phyloP scores from a whole-genome alignment of 2,113 vertebrate species.

The Saccopteryx leptura region DNA sequence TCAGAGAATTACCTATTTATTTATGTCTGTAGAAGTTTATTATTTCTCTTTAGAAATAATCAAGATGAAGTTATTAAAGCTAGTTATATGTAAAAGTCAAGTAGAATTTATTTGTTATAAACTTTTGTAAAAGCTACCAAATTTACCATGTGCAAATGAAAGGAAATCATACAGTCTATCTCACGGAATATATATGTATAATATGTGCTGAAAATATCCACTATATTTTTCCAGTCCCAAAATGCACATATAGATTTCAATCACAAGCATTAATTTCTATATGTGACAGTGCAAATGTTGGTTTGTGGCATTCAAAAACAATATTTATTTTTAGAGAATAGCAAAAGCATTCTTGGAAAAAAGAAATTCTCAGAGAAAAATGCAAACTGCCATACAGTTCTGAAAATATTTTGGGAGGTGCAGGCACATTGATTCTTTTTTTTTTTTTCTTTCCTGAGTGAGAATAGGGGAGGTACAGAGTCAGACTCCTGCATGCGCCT shows the following conservation, averaged over 20 bases:
- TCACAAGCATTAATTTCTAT: background rate
- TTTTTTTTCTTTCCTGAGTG: too few relatives aligned
- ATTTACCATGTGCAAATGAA: conserved; percentile 32
- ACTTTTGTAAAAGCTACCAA: background rate
- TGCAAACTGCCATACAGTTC: background rate
- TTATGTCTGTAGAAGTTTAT: background rate
- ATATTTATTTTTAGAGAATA: conserved; percentile 6
- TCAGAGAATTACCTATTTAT: conserved; percentile 48
- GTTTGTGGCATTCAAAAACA: background rate
- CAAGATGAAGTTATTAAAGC: conserved; percentile 12
- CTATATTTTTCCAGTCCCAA: background rate
- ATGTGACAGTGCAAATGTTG: background rate
- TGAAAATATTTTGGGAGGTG: background rate
- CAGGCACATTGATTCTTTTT: background rate
- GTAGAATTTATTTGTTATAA: conserved; percentile 39
- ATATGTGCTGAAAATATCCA: background rate
- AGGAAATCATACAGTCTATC: background rate
- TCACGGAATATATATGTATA: background rate
- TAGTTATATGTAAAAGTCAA: background rate
- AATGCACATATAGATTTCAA: background rate
- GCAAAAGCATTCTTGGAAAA: background rate
- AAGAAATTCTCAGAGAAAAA: background rate
- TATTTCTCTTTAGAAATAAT: conserved; percentile 42
- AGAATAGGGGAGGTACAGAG: too few relatives aligned
- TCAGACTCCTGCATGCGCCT: too few relatives aligned